Evolutionary conservation across 2,113 vertebrate species (phyloP).

Genomic region (Clarias magur): DNA sequence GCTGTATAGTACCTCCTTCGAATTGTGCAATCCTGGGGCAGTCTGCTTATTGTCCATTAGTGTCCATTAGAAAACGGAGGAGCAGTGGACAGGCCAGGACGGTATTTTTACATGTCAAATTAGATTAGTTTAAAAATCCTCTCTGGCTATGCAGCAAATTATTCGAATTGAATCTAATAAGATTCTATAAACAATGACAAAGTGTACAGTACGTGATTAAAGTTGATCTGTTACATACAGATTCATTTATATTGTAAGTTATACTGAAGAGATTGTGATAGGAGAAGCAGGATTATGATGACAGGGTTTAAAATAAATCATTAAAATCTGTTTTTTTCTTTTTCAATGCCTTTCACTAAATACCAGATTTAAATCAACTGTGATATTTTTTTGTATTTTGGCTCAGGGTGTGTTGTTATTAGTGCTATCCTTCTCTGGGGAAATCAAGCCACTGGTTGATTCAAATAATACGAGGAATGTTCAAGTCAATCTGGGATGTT

Average conservation of each 20-base stretch:
- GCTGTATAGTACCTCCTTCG: not conserved
- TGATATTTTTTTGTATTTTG: not conserved
- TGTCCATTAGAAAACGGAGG: not conserved
- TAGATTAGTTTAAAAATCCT: not conserved
- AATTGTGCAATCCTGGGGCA: not conserved
- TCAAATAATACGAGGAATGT: not conserved
- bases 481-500: too few relatives aligned
- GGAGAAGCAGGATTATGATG: not conserved
- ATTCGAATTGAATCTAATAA: not conserved
- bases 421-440: not conserved
- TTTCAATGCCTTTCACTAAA: not conserved
- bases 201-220: too few relatives aligned
- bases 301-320: not conserved
- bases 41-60: not conserved
- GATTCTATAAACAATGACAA: too few relatives aligned
- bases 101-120: not conserved
- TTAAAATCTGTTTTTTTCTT: not conserved
- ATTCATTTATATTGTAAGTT: not conserved
- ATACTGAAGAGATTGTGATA: not conserved
- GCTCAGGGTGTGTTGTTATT: not conserved
- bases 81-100: not conserved
- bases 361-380: not conserved
- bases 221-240: not conserved
- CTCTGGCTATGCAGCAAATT: not conserved
- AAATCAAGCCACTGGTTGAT: not conserved